These are phyloP conservation scores for Eupeodes latifasciatus DNA, from an alignment of 2,888 invertebrate species.

Conservation along the genomic window DNA sequence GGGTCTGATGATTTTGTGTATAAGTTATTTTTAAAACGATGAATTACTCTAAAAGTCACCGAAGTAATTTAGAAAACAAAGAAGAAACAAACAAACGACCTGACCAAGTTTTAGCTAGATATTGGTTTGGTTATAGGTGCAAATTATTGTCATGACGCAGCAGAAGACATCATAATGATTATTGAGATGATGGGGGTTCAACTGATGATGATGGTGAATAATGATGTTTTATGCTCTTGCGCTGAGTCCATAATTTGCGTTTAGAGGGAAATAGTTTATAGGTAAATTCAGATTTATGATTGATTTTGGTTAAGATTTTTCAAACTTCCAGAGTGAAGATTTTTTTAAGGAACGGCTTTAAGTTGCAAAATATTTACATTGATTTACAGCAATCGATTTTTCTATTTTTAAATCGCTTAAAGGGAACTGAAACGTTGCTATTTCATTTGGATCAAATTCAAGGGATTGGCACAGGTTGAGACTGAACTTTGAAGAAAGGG, in stretches of 20 bases:
- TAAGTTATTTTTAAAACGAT: conserved; percentile 15
- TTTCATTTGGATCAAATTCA: not conserved
- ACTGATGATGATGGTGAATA: not conserved
- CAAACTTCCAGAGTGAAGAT: not conserved
- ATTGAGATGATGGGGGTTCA: conserved; percentile 42
- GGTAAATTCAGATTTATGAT: conserved; percentile 13
- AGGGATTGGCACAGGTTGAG: not conserved
- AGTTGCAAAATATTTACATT: not conserved
- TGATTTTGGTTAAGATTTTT: not conserved
- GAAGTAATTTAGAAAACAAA: conserved; percentile 50
- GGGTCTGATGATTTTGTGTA: conserved; percentile 31
- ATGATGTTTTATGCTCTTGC: not conserved
- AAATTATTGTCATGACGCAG: conserved; percentile 68
- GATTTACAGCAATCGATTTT: not conserved
- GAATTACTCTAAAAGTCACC: conserved; percentile 68
- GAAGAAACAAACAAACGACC: not conserved
- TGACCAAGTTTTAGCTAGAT: conserved; percentile 41
- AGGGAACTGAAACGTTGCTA: not conserved
- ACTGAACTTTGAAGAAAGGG: not conserved
- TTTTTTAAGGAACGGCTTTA: conserved; percentile 14
- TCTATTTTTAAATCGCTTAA: not conserved
- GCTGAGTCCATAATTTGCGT: conserved; percentile 18
- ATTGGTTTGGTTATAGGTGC: conserved; percentile 43
- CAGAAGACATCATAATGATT: conserved; percentile 39
- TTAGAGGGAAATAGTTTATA: conserved; percentile 6